Evolutionary conservation across 1,140 invertebrate genomes (phyloP).

Genomic region (Reticulitermes speratus): DNA sequence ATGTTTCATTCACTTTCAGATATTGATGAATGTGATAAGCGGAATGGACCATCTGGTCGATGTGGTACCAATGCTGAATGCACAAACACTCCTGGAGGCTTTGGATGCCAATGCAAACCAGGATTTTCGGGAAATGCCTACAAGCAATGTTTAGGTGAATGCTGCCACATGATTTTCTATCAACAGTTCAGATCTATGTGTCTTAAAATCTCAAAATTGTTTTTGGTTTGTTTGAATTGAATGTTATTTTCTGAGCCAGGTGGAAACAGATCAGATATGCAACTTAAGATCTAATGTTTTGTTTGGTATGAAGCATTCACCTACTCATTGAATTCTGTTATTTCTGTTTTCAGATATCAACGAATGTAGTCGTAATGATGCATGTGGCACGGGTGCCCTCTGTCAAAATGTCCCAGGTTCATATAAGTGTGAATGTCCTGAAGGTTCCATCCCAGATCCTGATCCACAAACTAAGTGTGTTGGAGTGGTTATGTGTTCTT

Average conservation of each 20-base stretch:
- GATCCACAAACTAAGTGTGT: slow-evolving; percentile 75
- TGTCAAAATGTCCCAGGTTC: slow-evolving; percentile 78
- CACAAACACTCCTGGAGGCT: slow-evolving; percentile 75
- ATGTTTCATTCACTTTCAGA: slow-evolving; percentile 53
- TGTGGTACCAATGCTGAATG: slow-evolving; percentile 85
- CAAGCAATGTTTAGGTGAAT: slow-evolving; percentile 66
- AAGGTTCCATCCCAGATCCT: slow-evolving; percentile 76
- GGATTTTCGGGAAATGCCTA: slow-evolving; percentile 79
- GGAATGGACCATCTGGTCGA: slow-evolving; percentile 72
- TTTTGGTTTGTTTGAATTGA: too few species aligned
- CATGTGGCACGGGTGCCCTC: slow-evolving; percentile 75
- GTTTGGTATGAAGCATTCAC: too few species aligned
- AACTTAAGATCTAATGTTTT: too few species aligned
- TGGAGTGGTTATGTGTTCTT: slow-evolving; percentile 72
- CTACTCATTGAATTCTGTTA: neutral
- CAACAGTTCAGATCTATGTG: too few species aligned
- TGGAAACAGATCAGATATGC: too few species aligned
- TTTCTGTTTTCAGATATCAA: slow-evolving; percentile 64
- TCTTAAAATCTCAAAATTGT: too few species aligned
- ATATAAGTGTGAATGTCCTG: slow-evolving; percentile 77
- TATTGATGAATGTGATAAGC: slow-evolving; percentile 87
- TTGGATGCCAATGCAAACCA: slow-evolving; percentile 73
- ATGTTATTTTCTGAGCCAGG: too few species aligned
- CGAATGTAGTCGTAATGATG: slow-evolving; percentile 66
- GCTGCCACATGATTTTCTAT: too few species aligned